Conservation (phyloP, 2,888 invertebrate species). For the Erpobdella octoculata region DNA sequence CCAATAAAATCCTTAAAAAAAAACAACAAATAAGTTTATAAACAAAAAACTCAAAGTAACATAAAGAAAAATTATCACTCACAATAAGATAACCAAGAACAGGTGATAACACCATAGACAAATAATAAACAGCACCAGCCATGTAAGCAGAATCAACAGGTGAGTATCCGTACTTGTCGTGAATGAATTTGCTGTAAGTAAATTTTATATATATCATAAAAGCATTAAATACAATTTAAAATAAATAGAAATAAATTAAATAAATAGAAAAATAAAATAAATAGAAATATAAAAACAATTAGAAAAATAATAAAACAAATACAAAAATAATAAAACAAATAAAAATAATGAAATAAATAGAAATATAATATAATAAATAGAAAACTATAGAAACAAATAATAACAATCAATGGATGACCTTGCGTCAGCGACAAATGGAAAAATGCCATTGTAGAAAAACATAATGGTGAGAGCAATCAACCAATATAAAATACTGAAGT, state of each 20-base stretch:
- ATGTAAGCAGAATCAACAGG: slow-evolving; percentile 46
- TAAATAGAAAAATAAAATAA: no score
- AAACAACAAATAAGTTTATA: not conserved
- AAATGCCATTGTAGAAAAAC: slow-evolving; percentile 54
- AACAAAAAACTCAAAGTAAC: not conserved
- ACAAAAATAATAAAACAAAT: no score
- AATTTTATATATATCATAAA: no score
- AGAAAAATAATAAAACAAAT: no score
- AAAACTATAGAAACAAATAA: no score
- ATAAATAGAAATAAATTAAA: no score
- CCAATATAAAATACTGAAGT: slow-evolving; percentile 50
- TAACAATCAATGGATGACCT: slow-evolving; percentile 43
- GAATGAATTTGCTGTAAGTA: slow-evolving; percentile 49
- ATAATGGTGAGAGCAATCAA: slow-evolving; percentile 50
- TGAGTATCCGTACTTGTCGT: slow-evolving; percentile 45
- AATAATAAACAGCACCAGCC: slow-evolving; percentile 52
- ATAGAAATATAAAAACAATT: no score
- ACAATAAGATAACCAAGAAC: slow-evolving; percentile 52
- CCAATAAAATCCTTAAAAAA: slow-evolving; percentile 50
- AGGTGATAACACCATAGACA: slow-evolving; percentile 51
- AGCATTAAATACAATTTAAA: no score
- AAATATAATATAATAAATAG: no score
- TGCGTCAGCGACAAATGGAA: slow-evolving; percentile 54
- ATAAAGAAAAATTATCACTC: slow-evolving; percentile 38
- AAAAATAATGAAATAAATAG: no score